phyloP scores from a whole-genome alignment of 1,140 invertebrate genomes.

The Drosophila elegans region DNA sequence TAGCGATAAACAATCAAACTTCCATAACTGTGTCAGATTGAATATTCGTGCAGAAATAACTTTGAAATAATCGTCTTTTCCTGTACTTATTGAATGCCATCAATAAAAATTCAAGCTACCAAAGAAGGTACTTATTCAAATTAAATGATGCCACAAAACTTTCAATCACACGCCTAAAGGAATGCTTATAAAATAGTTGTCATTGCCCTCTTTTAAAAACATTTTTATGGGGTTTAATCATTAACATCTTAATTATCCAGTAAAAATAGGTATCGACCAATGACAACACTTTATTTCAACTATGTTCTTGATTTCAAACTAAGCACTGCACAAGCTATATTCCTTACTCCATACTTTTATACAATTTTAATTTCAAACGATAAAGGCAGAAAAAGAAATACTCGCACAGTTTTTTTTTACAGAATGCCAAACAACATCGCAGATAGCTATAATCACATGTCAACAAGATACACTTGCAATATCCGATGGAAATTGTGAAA shows the following conservation, averaged over 20 bases:
- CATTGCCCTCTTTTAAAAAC: too few species aligned
- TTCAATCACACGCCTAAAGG: too few species aligned
- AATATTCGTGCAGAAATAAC: conserved; percentile 16
- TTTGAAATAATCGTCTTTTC: conserved; percentile 1
- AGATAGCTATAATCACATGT: conserved; percentile 40
- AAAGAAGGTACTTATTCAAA: too few species aligned
- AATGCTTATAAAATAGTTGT: too few species aligned
- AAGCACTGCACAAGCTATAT: neutral
- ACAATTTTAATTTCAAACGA: neutral
- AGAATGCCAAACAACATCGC: conserved; percentile 19
- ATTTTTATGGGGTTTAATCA: too few species aligned
- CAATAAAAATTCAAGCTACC: neutral
- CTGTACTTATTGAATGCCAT: neutral
- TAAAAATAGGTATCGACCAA: too few species aligned
- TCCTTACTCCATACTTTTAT: too few species aligned
- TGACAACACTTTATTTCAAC: neutral
- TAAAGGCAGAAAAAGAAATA: neutral
- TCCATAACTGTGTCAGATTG: conserved; percentile 19
- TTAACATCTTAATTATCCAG: too few species aligned
- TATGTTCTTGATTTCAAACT: neutral
- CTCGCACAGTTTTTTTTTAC: neutral
- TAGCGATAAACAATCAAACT: conserved; percentile 12
- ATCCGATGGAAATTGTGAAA: conserved; percentile 30
- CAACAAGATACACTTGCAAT: conserved; percentile 35
- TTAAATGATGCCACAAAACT: too few species aligned